Percentiles rank a stretch among this genome's conserved stretches.
Evolutionary conservation across 1,140 invertebrate species (phyloP).

Genomic region (Ceratitis capitata): DNA sequence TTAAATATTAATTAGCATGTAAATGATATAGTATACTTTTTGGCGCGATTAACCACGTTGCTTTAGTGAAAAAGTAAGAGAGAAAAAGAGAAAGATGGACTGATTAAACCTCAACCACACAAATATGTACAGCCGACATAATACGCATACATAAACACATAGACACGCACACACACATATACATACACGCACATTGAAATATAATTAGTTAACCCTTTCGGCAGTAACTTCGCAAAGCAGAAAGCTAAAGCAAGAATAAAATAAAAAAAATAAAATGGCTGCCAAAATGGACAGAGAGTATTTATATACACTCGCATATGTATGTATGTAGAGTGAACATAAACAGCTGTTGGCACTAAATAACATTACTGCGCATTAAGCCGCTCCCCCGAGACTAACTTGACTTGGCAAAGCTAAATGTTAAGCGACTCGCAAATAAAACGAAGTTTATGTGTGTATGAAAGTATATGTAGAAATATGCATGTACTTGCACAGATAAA

Average conservation of each 20-base stretch:
- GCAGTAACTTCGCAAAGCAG: background rate
- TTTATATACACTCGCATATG: too few species aligned
- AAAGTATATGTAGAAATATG: background rate
- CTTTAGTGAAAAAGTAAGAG: background rate
- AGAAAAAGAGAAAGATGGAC: background rate
- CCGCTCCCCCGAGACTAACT: background rate
- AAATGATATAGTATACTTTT: conserved; percentile 34
- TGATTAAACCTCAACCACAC: background rate
- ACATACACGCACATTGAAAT: background rate
- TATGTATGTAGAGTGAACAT: background rate
- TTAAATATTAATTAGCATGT: conserved; percentile 34
- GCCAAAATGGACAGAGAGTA: background rate
- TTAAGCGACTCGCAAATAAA: conserved; percentile 22
- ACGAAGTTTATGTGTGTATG: background rate
- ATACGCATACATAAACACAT: background rate
- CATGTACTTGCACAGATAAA: background rate
- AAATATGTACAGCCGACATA: background rate
- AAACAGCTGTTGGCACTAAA: conserved; percentile 29
- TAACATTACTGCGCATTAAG: conserved; percentile 30
- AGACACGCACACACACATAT: background rate
- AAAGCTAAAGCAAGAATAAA: background rate
- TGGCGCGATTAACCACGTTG: background rate
- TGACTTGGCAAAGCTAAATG: conserved; percentile 1
- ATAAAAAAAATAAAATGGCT: conserved; percentile 2
- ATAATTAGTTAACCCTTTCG: conserved; percentile 13